Evolutionary conservation across 2,888 invertebrate species (phyloP).

Genomic region (Steinernema scapterisci): DNA sequence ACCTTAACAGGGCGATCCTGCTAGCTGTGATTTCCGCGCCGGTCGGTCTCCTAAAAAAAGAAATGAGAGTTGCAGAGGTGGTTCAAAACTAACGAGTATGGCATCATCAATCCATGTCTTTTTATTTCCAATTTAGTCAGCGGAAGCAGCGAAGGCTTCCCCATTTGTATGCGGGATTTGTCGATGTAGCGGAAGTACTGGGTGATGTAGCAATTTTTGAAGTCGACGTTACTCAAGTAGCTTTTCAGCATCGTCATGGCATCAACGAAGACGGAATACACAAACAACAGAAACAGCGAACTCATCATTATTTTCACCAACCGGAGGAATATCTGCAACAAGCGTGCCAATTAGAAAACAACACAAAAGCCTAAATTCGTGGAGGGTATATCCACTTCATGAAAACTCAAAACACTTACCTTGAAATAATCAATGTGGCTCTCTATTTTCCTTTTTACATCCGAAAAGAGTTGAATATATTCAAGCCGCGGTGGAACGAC

Average conservation of each 20-base stretch:
- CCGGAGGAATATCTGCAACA: conserved; percentile 42
- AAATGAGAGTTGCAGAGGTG: neutral
- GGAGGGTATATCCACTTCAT: too few relatives aligned
- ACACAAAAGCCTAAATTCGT: neutral
- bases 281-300: conserved; percentile 53
- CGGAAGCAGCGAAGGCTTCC: conserved; percentile 41
- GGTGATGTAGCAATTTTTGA: conserved; percentile 57
- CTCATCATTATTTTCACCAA: conserved; percentile 51
- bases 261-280: conserved; percentile 60
- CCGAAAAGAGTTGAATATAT: conserved; percentile 50
- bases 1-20: conserved; percentile 52
- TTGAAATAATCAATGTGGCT: conserved; percentile 45
- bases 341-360: neutral
- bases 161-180: conserved; percentile 41
- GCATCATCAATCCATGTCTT: conserved; percentile 35
- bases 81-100: conserved; percentile 34
- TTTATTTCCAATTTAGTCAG: conserved; percentile 42
- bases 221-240: conserved; percentile 58
- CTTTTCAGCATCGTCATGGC: conserved; percentile 51
- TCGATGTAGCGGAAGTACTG: conserved; percentile 64
- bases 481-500: conserved; percentile 55
- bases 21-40: conserved; percentile 48
- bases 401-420: conserved; percentile 36
- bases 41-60: conserved; percentile 47
- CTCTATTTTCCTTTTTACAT: conserved; percentile 52